Evolutionary conservation across 2,888 invertebrate species (phyloP).

Genomic region (Linnaemya vulpina): DNA sequence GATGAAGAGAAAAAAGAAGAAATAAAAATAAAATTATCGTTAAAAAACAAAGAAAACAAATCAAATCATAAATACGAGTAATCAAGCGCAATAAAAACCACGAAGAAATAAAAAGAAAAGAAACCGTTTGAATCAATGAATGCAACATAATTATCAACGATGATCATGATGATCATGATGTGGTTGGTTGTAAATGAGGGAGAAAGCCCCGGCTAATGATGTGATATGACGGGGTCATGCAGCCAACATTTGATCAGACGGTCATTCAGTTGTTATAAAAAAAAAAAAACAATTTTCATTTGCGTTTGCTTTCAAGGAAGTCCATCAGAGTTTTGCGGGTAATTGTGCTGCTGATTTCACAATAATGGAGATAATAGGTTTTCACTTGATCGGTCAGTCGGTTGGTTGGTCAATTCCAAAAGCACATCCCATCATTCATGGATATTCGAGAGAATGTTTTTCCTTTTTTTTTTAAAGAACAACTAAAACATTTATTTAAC

Average conservation of each 20-base stretch:
- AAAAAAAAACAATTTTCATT: background rate
- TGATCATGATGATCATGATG: conserved; percentile 10
- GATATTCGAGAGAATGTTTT: conserved; percentile 11
- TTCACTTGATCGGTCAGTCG: conserved; percentile 29
- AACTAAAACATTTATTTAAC: conserved; percentile 5
- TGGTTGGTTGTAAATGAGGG: conserved; percentile 32
- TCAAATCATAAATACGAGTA: conserved; percentile 25
- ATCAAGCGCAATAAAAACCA: conserved; percentile 43
- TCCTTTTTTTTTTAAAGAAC: background rate
- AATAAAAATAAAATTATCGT: background rate
- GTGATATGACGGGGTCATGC: conserved; percentile 53
- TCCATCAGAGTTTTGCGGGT: background rate
- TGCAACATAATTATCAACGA: conserved; percentile 39
- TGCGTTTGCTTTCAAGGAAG: background rate
- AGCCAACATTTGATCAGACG: conserved; percentile 40
- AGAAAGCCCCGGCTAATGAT: conserved; percentile 64
- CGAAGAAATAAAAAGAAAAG: background rate
- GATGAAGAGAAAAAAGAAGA: background rate
- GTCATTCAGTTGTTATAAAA: background rate
- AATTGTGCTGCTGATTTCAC: conserved; percentile 40
- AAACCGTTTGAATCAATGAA: conserved; percentile 54
- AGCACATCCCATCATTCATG: background rate
- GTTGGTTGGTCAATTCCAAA: conserved; percentile 31
- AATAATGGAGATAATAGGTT: conserved; percentile 5
- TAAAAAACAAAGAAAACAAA: conserved; percentile 21